Evolutionary conservation across 2,888 invertebrate species (phyloP), one percentile per base, ranked within the genome.

Genomic region (Parochlus steinenii): DNA sequence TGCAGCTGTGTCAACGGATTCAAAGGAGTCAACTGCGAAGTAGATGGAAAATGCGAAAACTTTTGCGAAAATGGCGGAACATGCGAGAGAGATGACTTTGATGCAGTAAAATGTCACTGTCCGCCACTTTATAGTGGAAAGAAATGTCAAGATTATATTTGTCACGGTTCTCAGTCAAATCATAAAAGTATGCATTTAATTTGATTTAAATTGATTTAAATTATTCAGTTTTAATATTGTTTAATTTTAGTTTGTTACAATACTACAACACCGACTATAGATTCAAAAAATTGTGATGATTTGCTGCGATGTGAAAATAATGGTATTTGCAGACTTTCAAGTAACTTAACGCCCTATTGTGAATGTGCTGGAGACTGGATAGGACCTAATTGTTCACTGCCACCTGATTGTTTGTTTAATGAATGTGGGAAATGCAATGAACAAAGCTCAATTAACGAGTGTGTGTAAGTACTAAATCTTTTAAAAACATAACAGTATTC

Each of bases 301-400:
- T 30, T 38, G 33, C 39, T 36, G 44, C 45, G 11, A 27, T 74
- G 74, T 45, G 52, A 58, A 41, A 67, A 74, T 43, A 62, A 59
- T 31, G 74, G 69, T 1, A 56, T 69, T 37, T 81, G 81, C 49
- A 54, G 63, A 16, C 53, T 69, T 40, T 61, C 64, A 40, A 52
- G 55, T 48, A 61, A 56, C 29, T 58, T 61, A 33, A 50, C 55
- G 3, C 65, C 70, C 1, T 53, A 54, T 15, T 73, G 73, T 50
- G 54, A 56, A 41, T 74, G 74, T 46, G 51, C 58, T n/a, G 56
- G 58, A 7, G 64, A 64, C 19, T 73, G 69, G 67, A 55, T 59
- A 18, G 75, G 74, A 1, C 47, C 51, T 18, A 54, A 52, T 20
- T 77, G 77, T 48, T 61, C 67, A 12, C 47, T 56, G 34, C 62